Conservation (phyloP, 2,113 vertebrate genomes). For the Heterochromis multidens region DNA sequence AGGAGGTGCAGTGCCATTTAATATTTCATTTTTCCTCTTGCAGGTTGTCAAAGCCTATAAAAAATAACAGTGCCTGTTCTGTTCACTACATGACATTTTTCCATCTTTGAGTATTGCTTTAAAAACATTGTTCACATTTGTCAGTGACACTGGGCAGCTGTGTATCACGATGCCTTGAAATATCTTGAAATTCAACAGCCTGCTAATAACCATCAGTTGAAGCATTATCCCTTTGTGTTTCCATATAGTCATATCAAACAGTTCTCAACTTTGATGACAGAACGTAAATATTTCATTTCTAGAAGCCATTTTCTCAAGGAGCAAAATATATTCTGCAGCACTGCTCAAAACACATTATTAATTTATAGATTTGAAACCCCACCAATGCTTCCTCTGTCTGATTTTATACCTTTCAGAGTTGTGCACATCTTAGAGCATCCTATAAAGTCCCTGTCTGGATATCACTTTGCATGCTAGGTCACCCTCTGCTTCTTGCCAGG, state of each 20-base stretch:
- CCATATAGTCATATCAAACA: constrained; percentile 42
- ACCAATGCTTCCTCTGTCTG: constrained; percentile 64
- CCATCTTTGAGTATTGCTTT: not conserved
- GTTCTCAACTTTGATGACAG: constrained; percentile 59
- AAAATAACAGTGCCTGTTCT: constrained; percentile 5
- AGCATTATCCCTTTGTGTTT: constrained; percentile 27
- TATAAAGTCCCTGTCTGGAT: constrained; percentile 55
- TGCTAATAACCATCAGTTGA: constrained; percentile 4
- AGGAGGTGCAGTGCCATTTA: constrained; percentile 5
- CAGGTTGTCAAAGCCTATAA: constrained; percentile 22
- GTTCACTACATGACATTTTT: constrained; percentile 3
- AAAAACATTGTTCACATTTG: not conserved
- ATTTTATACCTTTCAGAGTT: constrained; percentile 67
- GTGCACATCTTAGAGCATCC: constrained; percentile 53
- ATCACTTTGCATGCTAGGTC: constrained; percentile 54
- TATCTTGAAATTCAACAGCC: not conserved
- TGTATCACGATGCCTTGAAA: not conserved
- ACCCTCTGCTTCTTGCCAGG: constrained; percentile 27
- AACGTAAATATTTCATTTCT: constrained; percentile 78
- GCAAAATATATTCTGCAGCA: constrained; percentile 60
- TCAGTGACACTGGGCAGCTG: not conserved
- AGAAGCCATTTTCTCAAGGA: constrained; percentile 55
- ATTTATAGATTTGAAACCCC: constrained; percentile 72
- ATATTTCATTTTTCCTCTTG: constrained; percentile 28
- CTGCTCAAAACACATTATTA: constrained; percentile 76